A percentile compares a stretch with the other conserved stretches of the same genome.
phyloP scores from a whole-genome alignment of 1,140 invertebrate genomes.

The Druon quercuslanigerum region DNA sequence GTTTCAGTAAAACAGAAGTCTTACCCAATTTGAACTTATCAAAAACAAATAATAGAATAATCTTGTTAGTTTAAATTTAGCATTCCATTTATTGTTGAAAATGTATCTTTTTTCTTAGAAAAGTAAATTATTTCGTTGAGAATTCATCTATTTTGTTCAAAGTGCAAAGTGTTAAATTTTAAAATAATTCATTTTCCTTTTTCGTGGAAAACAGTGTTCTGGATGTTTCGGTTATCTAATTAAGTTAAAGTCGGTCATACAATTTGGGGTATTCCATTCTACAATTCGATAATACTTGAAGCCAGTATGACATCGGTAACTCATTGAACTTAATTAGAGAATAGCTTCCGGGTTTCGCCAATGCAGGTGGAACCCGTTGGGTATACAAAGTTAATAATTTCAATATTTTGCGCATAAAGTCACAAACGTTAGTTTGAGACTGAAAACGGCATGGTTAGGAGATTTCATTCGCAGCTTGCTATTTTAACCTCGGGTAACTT shows the following conservation, averaged over 20 bases:
- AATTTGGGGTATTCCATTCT: background rate
- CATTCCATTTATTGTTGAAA: no score
- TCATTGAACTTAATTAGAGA: conserved; percentile 23
- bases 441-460: conserved; percentile 1
- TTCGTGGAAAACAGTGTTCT: background rate
- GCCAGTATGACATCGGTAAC: conserved; percentile 3
- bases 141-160: no score
- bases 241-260: background rate
- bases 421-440: conserved; percentile 8
- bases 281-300: conserved; percentile 5
- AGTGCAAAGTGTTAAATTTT: no score
- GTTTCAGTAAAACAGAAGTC: no score
- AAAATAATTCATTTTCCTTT: background rate
- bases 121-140: no score
- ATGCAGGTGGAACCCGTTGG: background rate
- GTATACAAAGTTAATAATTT: conserved; percentile 28
- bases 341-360: conserved; percentile 20
- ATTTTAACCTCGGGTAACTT: conserved; percentile 12
- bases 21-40: no score
- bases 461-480: conserved; percentile 10
- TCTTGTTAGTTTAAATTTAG: no score
- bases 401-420: conserved; percentile 22
- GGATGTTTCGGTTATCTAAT: background rate
- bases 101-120: no score
- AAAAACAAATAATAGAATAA: no score